Base-by-base conservation (phyloP, 2,888 invertebrate genomes). In the Endomychus coccineus region DNA sequence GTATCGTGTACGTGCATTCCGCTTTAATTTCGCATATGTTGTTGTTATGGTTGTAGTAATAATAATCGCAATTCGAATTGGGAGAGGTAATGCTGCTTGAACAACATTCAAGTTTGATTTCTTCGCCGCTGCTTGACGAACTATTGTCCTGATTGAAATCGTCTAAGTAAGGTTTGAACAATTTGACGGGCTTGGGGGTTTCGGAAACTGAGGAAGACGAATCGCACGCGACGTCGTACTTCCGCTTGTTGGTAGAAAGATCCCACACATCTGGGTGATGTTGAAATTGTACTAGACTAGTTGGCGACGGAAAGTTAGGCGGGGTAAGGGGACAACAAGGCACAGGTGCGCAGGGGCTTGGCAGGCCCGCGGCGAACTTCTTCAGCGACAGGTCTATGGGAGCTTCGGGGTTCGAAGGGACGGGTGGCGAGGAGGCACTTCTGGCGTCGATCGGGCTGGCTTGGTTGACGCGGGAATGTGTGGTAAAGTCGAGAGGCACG, bases 151-250 rank as follows among this genome's bases (percentile, higher is more conserved):
- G 72, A 25, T 75, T 71, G 25, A 80, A 74, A 52, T 79, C 82
- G 44, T 81, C 70, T 32, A 83, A 69, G 61, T 84, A 85, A 16
- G 84, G 85, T 57, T 84, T 80, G 65, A 85, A 85, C 23, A 84
- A 66, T 59, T 84, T 84, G 51, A 81, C 77, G 34, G 83, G 80
- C 62, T 77, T 78, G 22, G 62, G 54, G 2, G 40, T 14, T 5
- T 13, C 13, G 2, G 19, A n/a, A 16, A 5, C n/a, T 10, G 15
- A 16, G 4, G 27, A 17, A 4, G 34, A 36, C 10, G 48, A 41
- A 9, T 29, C 10, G 13, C 28, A 31, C 21, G 36, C 29, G 25
- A 48, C 45, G 22, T 49, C 42, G 21, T 50, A 49, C 15, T 51
- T 46, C 35, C 57, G 58, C 10, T 43, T 49, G 42, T 61, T 62